Percentiles rank a stretch among this genome's conserved stretches.
These are phyloP conservation scores for Trogon melanurus DNA, from an alignment of 2,113 vertebrate genomes.

Conservation along the genomic window DNA sequence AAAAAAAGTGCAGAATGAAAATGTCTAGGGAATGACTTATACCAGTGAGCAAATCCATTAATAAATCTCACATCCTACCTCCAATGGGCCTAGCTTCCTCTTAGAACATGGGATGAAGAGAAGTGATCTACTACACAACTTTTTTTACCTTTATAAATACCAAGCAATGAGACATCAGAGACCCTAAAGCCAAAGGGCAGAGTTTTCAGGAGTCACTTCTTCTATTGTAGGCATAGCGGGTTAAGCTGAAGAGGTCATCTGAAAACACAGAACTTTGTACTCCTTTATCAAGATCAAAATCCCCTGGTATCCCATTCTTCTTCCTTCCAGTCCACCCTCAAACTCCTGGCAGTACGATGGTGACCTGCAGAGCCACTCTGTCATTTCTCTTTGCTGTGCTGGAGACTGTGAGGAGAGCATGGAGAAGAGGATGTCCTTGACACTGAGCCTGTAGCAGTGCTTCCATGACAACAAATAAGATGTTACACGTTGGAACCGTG, in stretches of 20 bases:
- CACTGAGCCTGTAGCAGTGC: constrained; percentile 33
- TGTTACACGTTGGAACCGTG: not conserved
- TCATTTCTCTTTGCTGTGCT: not conserved
- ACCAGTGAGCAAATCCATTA: not conserved
- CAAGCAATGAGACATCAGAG: not conserved
- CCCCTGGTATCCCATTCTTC: not conserved
- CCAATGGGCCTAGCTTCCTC: not conserved
- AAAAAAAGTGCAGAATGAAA: not conserved
- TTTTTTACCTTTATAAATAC: not conserved
- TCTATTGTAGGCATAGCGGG: not conserved
- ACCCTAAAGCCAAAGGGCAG: not conserved
- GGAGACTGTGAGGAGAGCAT: not conserved
- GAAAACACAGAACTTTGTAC: not conserved
- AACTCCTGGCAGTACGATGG: not conserved
- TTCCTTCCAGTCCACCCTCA: not conserved
- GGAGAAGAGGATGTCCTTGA: constrained; percentile 23
- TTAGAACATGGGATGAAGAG: not conserved
- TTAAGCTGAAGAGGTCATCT: not conserved
- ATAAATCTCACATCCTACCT: not conserved
- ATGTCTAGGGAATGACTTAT: not conserved
- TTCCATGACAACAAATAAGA: constrained; percentile 76
- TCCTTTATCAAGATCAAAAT: constrained; percentile 2
- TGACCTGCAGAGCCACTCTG: not conserved
- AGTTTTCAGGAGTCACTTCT: not conserved
- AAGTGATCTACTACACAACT: not conserved